Evolutionary conservation across 37 sponge, comb jelly and placozoan species (phyloP).

Genomic region (Dysidea cf. avara): DNA sequence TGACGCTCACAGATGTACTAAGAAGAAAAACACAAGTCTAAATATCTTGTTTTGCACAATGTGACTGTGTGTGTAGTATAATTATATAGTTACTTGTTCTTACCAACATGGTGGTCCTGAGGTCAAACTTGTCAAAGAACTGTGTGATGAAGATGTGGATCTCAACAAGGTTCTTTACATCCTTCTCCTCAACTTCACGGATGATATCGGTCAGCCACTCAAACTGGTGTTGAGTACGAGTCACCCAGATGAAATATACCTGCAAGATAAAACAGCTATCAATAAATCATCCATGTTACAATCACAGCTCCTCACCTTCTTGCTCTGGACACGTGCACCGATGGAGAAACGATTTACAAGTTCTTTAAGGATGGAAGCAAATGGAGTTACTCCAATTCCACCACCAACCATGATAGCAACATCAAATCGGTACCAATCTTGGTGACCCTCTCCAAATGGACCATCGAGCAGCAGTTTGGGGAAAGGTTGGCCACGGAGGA

Average conservation of each 20-base stretch:
- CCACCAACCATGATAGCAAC: constrained; percentile 95
- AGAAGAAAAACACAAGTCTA: background rate
- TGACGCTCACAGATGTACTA: constrained; percentile 98
- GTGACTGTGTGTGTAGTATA: too few relatives aligned
- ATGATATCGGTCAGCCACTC: constrained; percentile 98
- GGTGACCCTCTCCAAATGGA: constrained; percentile 98
- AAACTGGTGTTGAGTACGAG: constrained; percentile 94
- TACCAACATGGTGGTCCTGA: constrained; percentile 96
- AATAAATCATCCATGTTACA: too few relatives aligned
- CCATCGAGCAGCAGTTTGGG: constrained; percentile 91
- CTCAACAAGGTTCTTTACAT: constrained; percentile 77
- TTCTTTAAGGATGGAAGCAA: constrained; percentile 99
- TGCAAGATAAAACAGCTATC: too few relatives aligned
- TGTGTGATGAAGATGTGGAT: constrained; percentile 95
- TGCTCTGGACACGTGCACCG: constrained; percentile 78
- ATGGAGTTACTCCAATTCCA: constrained; percentile 97
- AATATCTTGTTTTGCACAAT: background rate
- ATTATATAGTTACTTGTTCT: constrained; percentile 31
- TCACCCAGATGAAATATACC: constrained; percentile 98
- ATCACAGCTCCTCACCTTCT: constrained; percentile 72
- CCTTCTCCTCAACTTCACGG: constrained; percentile 87
- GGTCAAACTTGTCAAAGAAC: constrained; percentile 97
- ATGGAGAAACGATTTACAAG: constrained; percentile 85
- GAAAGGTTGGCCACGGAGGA: constrained; percentile 48
- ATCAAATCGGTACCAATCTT: constrained; percentile 92